Evolutionary conservation across 2,797 vertebrate genomes (phyloP).

Genomic region (Lacerta agilis): DNA sequence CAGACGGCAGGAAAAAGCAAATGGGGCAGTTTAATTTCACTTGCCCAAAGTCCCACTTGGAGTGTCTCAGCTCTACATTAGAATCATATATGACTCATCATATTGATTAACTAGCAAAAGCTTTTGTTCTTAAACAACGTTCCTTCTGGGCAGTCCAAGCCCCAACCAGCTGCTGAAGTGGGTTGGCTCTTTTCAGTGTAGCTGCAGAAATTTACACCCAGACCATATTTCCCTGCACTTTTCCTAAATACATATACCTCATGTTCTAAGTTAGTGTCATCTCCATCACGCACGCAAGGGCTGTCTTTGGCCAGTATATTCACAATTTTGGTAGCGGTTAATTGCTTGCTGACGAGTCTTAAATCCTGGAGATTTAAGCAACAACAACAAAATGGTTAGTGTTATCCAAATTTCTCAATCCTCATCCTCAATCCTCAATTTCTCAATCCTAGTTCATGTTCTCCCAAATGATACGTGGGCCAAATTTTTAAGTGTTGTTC

Average conservation of each 20-base stretch:
- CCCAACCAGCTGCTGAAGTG: too few relatives aligned
- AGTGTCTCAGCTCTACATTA: background rate
- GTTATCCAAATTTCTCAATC: background rate
- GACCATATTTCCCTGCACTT: fast-evolving
- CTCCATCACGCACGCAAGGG: constrained; percentile 54
- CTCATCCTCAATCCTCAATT: background rate
- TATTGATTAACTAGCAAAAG: background rate
- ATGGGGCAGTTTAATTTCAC: background rate
- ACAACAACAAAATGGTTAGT: too few relatives aligned
- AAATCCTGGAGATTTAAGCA: constrained; percentile 80
- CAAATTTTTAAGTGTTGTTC: too few relatives aligned
- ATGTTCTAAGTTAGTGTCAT: constrained; percentile 78
- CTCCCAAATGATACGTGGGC: too few relatives aligned
- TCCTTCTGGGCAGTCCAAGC: background rate
- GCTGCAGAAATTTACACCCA: too few relatives aligned
- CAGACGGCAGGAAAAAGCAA: background rate
- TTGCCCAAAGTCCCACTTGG: background rate
- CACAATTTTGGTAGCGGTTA: constrained; percentile 82
- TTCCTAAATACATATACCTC: constrained; percentile 81
- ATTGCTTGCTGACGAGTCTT: constrained; percentile 79
- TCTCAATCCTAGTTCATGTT: background rate
- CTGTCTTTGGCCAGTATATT: constrained; percentile 82
- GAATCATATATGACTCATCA: background rate
- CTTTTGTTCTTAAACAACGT: background rate
- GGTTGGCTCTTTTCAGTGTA: background rate